These are phyloP conservation scores for Patella ulyssiponensis DNA, from an alignment of 2,888 invertebrate genomes.

Conservation along the genomic window DNA sequence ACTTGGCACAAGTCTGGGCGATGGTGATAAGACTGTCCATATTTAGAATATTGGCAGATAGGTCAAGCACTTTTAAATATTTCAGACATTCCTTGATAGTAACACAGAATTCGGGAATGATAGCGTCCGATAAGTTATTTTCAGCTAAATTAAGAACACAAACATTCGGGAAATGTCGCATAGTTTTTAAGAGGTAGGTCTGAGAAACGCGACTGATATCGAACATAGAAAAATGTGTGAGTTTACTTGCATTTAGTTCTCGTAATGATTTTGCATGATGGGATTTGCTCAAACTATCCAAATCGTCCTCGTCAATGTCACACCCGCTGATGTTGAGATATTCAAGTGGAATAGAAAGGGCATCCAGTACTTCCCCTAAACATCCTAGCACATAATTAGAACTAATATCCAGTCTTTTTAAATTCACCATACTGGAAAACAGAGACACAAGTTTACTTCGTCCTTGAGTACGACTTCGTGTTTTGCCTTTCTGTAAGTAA, in stretches of 20 bases:
- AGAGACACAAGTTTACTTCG: conserved; percentile 41
- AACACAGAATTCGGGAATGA: conserved; percentile 48
- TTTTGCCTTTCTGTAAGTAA: conserved; percentile 58
- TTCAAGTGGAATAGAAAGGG: conserved; percentile 48
- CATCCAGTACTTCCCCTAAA: conserved; percentile 53
- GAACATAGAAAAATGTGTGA: conserved; percentile 58
- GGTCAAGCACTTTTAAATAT: conserved; percentile 49
- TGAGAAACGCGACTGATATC: conserved; percentile 54
- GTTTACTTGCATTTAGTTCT: conserved; percentile 58
- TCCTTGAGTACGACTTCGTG: conserved; percentile 51
- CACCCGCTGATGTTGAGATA: conserved; percentile 56
- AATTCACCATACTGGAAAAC: conserved; percentile 38
- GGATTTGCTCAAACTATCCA: conserved; percentile 46
- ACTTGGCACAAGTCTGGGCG: conserved; percentile 46
- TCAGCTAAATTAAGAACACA: conserved; percentile 55
- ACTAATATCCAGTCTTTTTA: conserved; percentile 54
- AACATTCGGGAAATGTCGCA: conserved; percentile 50
- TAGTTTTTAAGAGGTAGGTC: conserved; percentile 45
- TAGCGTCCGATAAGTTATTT: conserved; percentile 51
- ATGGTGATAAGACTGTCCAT: conserved; percentile 47
- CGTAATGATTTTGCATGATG: conserved; percentile 49
- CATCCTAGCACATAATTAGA: conserved; percentile 61
- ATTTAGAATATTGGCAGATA: conserved; percentile 55
- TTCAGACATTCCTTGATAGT: conserved; percentile 37
- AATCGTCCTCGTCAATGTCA: conserved; percentile 57